Base-by-base conservation (phyloP, 2,888 invertebrate genomes). In the Horisme vitalbata region DNA sequence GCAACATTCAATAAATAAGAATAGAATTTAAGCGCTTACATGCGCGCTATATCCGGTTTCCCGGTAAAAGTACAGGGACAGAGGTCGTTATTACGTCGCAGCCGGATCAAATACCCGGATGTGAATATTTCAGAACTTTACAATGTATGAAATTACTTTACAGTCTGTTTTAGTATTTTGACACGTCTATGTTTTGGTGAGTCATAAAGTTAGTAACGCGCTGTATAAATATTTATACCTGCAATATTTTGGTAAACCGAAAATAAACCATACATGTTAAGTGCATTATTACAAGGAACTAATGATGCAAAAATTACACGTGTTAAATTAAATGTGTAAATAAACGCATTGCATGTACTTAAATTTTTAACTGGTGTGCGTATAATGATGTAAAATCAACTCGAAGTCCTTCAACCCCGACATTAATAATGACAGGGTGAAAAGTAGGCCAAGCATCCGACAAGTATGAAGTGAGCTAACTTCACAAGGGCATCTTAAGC, bases 391-490 rank as follows among this genome's bases (percentile, higher is more conserved):
- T 13, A 37, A 26, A 15, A 28, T 18, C 34, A 28, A 28, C 37
- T 32, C 21, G 11, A 34, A 39, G 30, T 48, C 28, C 43, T 48
- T 38, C 20, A 43, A 33, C 11, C 31, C 4, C 14, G 34, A 35
- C 35, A 44, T 49, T 37, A 39, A 45, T 45, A 50, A 37, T 50
- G 45, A 30, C 23, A 41, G 41, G 45, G 33, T 36, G 41, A 46
- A 53, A 57, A 55, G 46, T 53, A 52, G 57, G 55, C 37, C 55
- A 58, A 51, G 51, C 49, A 39, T 38, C 46, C 41, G 38, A 39
- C 46, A 58, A 54, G 52, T 52, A 47, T 45, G 45, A 53, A 56
- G 45, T 52, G 47, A 39, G 32, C 28, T 45, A 53, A 57, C 51
- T 55, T 53, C 15, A 45, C 49, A 58, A 53, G 49, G 49, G 43